Conservation (phyloP, 2,888 invertebrate species). For the Lucinisca nassula region DNA sequence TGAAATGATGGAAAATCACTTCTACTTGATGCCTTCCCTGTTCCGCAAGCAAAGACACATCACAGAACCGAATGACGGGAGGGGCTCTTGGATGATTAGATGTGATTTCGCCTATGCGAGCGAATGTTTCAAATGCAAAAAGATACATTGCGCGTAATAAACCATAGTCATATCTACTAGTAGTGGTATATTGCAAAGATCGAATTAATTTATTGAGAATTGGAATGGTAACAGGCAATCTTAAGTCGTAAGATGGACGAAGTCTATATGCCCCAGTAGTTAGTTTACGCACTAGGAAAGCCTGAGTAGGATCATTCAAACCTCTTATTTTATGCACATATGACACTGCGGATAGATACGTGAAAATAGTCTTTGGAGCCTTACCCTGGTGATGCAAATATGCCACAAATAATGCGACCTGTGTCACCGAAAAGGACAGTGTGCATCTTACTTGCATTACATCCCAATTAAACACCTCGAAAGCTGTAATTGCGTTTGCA, state of each 20-base stretch:
- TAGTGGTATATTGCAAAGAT: background rate
- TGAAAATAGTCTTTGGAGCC: background rate
- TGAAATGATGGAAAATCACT: background rate
- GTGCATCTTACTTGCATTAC: background rate
- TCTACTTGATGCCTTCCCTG: background rate
- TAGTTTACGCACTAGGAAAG: background rate
- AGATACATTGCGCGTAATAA: background rate
- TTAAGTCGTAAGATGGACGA: background rate
- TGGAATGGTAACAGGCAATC: background rate
- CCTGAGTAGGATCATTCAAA: background rate
- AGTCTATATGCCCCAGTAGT: background rate
- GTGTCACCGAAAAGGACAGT: background rate
- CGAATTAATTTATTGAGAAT: background rate
- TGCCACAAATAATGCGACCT: background rate
- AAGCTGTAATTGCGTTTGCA: background rate
- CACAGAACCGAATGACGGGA: background rate
- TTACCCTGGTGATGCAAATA: background rate
- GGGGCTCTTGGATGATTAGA: background rate
- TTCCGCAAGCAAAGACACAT: background rate
- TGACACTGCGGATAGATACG: background rate
- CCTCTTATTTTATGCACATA: background rate
- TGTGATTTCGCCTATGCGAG: background rate
- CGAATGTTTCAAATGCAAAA: background rate
- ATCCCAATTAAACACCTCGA: background rate
- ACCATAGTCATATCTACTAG: background rate